A percentile compares a stretch with the other conserved stretches of the same genome.
Evolutionary conservation across 2,113 vertebrate species (phyloP).

Genomic region (Synchiropus splendidus): DNA sequence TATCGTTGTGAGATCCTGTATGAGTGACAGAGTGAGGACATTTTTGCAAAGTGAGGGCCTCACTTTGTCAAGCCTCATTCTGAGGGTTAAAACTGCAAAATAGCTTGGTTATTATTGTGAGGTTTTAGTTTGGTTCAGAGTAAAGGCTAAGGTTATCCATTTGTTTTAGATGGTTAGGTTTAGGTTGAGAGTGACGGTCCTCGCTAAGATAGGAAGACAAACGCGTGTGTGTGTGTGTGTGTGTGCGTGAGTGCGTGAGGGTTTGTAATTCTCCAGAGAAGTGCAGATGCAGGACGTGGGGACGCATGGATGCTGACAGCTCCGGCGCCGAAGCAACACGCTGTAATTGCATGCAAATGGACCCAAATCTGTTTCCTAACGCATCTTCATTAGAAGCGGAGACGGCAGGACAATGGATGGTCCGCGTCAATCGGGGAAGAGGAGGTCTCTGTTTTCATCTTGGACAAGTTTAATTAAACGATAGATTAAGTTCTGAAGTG

Average conservation of each 20-base stretch:
- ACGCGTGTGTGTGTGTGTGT: too few species aligned
- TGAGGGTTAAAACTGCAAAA: too few species aligned
- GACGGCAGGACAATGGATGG: constrained; percentile 66
- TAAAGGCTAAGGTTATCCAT: too few species aligned
- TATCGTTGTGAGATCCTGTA: too few species aligned
- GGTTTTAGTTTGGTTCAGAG: too few species aligned
- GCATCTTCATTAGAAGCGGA: constrained; percentile 59
- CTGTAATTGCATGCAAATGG: constrained; percentile 68
- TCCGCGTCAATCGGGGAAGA: constrained; percentile 70
- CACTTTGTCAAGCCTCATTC: too few species aligned
- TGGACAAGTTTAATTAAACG: constrained; percentile 87
- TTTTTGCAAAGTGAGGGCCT: too few species aligned
- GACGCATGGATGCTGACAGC: constrained; percentile 66
- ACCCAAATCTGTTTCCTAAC: constrained; percentile 61
- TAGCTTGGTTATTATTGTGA: too few species aligned
- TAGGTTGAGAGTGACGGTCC: too few species aligned
- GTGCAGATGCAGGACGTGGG: constrained; percentile 64
- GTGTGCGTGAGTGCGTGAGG: neutral
- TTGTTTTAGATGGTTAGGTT: too few species aligned
- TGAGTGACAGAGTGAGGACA: too few species aligned
- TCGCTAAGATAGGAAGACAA: too few species aligned
- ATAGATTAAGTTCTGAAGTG: constrained; percentile 86
- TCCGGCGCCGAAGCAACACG: constrained; percentile 62
- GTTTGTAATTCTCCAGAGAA: constrained; percentile 70
- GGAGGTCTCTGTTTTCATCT: constrained; percentile 77